Evolutionary conservation across 2,888 invertebrate species (phyloP).

Genomic region (Gandaritis pyraliata): DNA sequence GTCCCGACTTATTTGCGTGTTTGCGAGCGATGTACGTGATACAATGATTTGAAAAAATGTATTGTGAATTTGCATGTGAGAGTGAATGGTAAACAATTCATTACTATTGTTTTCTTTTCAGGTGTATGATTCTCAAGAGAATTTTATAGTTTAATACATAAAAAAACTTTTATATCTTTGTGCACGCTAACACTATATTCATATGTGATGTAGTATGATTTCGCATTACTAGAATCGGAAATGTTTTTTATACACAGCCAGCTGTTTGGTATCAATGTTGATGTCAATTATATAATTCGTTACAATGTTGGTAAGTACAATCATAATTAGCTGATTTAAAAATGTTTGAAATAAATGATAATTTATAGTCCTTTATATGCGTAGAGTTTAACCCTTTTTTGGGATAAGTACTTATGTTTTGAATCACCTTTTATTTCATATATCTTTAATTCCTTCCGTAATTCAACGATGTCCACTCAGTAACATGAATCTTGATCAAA

Average conservation of each 20-base stretch:
- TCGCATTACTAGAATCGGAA: neutral
- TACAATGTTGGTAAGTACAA: too few relatives aligned
- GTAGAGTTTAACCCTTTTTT: too few relatives aligned
- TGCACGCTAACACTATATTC: neutral
- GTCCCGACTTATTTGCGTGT: slow-evolving; percentile 55
- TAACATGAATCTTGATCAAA: slow-evolving; percentile 6
- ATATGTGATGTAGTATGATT: neutral
- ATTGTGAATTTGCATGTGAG: slow-evolving; percentile 8
- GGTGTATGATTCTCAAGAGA: slow-evolving; percentile 10
- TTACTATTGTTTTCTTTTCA: neutral
- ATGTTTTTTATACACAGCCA: neutral
- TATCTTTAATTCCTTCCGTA: neutral
- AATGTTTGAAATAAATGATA: too few relatives aligned
- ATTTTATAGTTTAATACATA: neutral
- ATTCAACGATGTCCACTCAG: neutral
- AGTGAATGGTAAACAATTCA: slow-evolving; percentile 2
- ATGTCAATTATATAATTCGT: too few relatives aligned
- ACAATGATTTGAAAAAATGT: neutral
- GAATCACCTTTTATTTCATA: neutral
- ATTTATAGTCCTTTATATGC: too few relatives aligned
- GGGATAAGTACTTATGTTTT: too few relatives aligned
- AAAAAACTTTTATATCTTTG: neutral
- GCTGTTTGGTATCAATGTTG: too few relatives aligned
- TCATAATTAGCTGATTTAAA: too few relatives aligned
- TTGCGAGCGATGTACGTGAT: slow-evolving; percentile 42